These are phyloP conservation scores for Zaprionus lachaisei DNA, from an alignment of 1,140 invertebrate genomes.

Conservation along the genomic window DNA sequence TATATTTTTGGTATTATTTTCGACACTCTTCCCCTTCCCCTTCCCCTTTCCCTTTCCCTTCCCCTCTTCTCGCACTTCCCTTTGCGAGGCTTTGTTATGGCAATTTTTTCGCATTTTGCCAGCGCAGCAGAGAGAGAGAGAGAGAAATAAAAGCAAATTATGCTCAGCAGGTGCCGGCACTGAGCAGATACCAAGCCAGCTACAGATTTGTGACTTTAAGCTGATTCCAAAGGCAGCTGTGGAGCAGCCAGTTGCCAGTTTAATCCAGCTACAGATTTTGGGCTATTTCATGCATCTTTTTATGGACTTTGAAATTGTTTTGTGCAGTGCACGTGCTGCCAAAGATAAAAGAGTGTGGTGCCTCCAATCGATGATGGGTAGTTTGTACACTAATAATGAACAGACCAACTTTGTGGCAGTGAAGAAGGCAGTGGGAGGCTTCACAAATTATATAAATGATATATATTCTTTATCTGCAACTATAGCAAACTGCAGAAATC, in stretches of 20 bases:
- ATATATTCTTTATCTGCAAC: neutral
- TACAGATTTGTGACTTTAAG: conserved; percentile 17
- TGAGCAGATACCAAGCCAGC: neutral
- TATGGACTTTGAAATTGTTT: neutral
- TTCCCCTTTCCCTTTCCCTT: neutral
- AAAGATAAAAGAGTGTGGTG: neutral
- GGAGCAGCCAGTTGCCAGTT: neutral
- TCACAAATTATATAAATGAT: neutral
- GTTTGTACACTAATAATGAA: too few relatives aligned
- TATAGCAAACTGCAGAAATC: too few relatives aligned
- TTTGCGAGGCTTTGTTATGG: conserved; percentile 39
- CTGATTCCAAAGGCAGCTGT: neutral
- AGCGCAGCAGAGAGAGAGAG: conserved; percentile 45
- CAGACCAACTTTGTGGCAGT: neutral
- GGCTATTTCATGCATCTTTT: neutral
- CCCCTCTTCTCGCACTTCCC: neutral
- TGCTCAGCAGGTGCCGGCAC: conserved; percentile 31
- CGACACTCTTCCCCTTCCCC: conserved; percentile 5
- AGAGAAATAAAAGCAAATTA: conserved; percentile 75
- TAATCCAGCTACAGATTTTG: conserved; percentile 49
- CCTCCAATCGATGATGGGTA: neutral
- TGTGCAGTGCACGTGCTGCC: neutral
- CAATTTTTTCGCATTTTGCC: conserved; percentile 62
- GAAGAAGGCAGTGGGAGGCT: neutral
- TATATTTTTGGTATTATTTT: conserved; percentile 50